These are phyloP conservation scores for Leptestheria dahalacensis DNA, from an alignment of 1,140 invertebrate species.

Conservation along the genomic window DNA sequence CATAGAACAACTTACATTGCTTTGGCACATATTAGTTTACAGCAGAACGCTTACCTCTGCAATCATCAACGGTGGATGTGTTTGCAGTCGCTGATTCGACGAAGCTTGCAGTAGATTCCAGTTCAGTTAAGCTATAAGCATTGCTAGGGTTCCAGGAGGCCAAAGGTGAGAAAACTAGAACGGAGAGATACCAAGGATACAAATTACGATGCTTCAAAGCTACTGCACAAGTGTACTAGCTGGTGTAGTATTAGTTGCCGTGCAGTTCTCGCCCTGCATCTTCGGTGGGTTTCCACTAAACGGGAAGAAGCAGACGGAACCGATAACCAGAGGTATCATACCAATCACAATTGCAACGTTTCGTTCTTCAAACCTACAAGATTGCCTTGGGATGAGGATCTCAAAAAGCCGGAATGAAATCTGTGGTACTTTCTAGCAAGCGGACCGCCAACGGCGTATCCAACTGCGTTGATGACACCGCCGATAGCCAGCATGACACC, in stretches of 20 bases:
- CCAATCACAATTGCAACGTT: not conserved
- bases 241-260: not conserved
- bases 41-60: not conserved
- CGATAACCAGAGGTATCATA: not conserved
- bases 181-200: too few relatives aligned
- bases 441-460: conserved; percentile 54
- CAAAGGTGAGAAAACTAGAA: too few relatives aligned
- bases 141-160: too few relatives aligned
- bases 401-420: not conserved
- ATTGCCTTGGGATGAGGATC: not conserved
- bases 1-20: too few relatives aligned
- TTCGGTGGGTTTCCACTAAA: not conserved
- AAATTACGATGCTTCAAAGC: too few relatives aligned
- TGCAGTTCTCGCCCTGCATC: not conserved
- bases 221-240: too few relatives aligned
- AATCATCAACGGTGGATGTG: not conserved
- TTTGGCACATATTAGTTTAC: too few relatives aligned
- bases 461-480: conserved; percentile 52
- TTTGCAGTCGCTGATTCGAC: not conserved
- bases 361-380: not conserved
- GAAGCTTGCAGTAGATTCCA: not conserved
- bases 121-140: too few relatives aligned
- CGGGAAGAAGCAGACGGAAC: not conserved
- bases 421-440: conserved; percentile 43
- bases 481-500: conserved; percentile 64